Evolutionary conservation across 92 coral and sea anemone genomes (phyloP), one percentile per base, ranked within the genome.

Genomic region (Heliopora coerulea): DNA sequence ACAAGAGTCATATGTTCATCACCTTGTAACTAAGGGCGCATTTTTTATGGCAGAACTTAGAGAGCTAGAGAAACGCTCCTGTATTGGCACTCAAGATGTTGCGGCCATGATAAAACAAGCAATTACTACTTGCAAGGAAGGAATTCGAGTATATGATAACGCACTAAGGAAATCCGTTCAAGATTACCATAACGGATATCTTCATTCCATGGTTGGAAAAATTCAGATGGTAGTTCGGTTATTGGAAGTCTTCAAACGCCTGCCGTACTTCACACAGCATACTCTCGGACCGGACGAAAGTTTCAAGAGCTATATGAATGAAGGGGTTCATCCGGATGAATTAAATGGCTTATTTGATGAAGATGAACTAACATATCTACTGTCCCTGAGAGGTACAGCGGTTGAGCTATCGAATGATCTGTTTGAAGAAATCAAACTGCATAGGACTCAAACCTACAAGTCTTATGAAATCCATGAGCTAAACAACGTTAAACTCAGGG

Each of bases 171-270:
- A 46, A 41, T 58, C 44, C 7, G n/a, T n/a, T n/a, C n/a, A n/a
- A n/a, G n/a, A n/a, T n/a, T 15, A 24, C 24, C 83, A 44, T 11
- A 44, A 78, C 34, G 62, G 75, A 33, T 33, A 65, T 59, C 50
- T 62, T 14, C 83, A 78, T 48, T 68, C 89, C 13, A 65, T 82
- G 80, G 80, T 86, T 72, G 89, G 89, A 59, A 79, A 86, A 78
- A 73, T 86, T 39, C 83, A 82, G 54, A 79, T 79, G 28, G 73
- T 61, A n/a, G 42, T 77, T 49, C 72, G 68, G 7, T 80, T 81
- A 18, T 84, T 86, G 17, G 54, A 78, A 78, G 64, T 86, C 60
- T 65, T 86, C 73, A 86, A 86, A 31, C 64, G 58, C 5, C 56
- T 76, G n/a, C 76, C 86, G 3, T 86, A 48, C 41, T 86, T 86